Conservation (phyloP, 2,113 vertebrate genomes). For the Grus americana region DNA sequence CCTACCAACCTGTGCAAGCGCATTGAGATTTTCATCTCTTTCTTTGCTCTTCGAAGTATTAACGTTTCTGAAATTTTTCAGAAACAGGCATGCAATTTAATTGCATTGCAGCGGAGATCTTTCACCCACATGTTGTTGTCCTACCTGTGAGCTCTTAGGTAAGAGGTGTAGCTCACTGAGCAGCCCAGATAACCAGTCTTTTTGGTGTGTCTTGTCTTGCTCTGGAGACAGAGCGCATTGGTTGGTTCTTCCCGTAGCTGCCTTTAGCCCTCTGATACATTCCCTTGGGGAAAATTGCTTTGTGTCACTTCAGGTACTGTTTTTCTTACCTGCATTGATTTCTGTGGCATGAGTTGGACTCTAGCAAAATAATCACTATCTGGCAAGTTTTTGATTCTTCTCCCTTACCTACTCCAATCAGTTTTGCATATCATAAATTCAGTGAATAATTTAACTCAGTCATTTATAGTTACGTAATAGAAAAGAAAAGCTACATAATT, state of each 20-base stretch:
- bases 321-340: neutral
- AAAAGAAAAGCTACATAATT: neutral
- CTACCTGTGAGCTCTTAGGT: neutral
- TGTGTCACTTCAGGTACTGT: neutral
- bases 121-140: neutral
- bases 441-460: neutral
- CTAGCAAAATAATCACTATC: neutral
- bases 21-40: neutral
- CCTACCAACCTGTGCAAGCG: neutral
- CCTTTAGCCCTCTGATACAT: neutral
- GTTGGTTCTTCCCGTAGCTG: neutral
- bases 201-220: neutral
- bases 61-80: neutral
- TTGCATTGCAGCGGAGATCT: neutral
- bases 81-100: neutral
- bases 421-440: neutral
- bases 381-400: neutral
- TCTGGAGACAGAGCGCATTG: neutral
- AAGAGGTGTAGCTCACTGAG: neutral
- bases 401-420: neutral
- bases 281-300: neutral
- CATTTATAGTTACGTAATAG: neutral
- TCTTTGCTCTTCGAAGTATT: neutral
- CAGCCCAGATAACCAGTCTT: neutral
- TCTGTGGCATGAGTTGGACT: neutral